Base-by-base conservation (phyloP, 2,888 invertebrate genomes). In the Drosophila falleni region DNA sequence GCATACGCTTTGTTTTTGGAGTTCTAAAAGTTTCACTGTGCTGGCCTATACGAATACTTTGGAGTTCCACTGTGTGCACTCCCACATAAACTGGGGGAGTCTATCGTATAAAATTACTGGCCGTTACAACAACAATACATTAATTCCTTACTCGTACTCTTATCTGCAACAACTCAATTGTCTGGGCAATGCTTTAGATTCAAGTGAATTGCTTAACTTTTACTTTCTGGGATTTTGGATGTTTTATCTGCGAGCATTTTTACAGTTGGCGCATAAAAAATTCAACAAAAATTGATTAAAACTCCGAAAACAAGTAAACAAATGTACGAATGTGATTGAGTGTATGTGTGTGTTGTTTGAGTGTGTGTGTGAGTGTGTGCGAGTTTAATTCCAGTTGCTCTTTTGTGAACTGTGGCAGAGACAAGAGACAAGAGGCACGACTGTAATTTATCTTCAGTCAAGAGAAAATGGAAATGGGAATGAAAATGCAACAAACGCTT, bases 271-370 rank as follows among this genome's bases (percentile, higher is more conserved):
- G 74, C 74, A 87, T 89, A 55, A 86, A 89, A 87, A 87, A 89
- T 89, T 80, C 84, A 81, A 78, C 76, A 72, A 78, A 89, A 82
- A 88, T 87, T 87, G 84, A 88, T 80, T 80, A 89, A 87, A 88
- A 85, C 75, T 81, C 76, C 73, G 26, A 76, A 70, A 69, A 62
- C 71, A 72, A 65, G 58, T 49, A 70, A 76, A 69, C 68, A 74
- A 80, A 80, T 63, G 65, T 69, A 80, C 65, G 53, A 47, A 13
- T 59, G 62, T 47, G 64, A 47, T 46, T 54, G 44, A 47, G 33
- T 42, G 67, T 58, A 59, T 51, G 71, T 49, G 64, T 42, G 61
- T 50, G 65, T n/a, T n/a, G n/a, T 39, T 64, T 35, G 59, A 33
- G 26, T 58, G 61, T 51, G 71, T 49, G 64, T 42, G 61, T 50